These are phyloP conservation scores for Cryptocheilus praepositus DNA, from an alignment of 2,888 invertebrate species.

Conservation along the genomic window DNA sequence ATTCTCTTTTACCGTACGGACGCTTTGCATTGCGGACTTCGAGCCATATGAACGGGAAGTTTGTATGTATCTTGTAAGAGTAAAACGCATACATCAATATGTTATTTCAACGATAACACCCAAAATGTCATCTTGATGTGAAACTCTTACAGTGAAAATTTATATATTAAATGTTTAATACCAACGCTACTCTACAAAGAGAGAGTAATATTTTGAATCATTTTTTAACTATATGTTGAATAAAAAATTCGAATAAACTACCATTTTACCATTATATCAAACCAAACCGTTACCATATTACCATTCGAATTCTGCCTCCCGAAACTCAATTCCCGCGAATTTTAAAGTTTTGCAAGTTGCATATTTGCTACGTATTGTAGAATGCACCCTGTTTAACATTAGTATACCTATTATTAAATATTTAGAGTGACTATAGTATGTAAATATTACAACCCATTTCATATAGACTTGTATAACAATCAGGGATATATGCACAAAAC, in stretches of 20 bases:
- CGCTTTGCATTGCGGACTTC: conserved; percentile 13
- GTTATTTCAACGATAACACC: neutral
- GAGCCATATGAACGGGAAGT: neutral
- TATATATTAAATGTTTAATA: conserved; percentile 20
- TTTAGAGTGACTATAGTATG: too few relatives aligned
- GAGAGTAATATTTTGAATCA: conserved; percentile 14
- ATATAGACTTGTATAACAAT: too few relatives aligned
- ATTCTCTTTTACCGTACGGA: conserved; percentile 19
- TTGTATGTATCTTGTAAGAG: neutral
- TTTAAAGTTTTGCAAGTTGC: too few relatives aligned
- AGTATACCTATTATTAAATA: too few relatives aligned
- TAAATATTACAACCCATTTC: too few relatives aligned
- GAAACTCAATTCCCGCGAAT: too few relatives aligned
- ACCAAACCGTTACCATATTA: too few relatives aligned
- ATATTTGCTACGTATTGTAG: too few relatives aligned
- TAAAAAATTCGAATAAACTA: conserved; percentile 11
- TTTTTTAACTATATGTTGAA: conserved; percentile 17
- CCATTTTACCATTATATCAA: too few relatives aligned
- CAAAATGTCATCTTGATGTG: conserved; percentile 12
- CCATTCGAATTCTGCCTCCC: too few relatives aligned
- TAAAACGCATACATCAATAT: neutral
- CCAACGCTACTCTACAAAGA: conserved; percentile 3
- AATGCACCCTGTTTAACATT: too few relatives aligned
- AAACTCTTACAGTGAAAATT: conserved; percentile 11
- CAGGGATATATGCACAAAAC: too few relatives aligned